These are phyloP conservation scores for Drosophila kepulauana DNA, from an alignment of 1,140 invertebrate species.

Conservation along the genomic window DNA sequence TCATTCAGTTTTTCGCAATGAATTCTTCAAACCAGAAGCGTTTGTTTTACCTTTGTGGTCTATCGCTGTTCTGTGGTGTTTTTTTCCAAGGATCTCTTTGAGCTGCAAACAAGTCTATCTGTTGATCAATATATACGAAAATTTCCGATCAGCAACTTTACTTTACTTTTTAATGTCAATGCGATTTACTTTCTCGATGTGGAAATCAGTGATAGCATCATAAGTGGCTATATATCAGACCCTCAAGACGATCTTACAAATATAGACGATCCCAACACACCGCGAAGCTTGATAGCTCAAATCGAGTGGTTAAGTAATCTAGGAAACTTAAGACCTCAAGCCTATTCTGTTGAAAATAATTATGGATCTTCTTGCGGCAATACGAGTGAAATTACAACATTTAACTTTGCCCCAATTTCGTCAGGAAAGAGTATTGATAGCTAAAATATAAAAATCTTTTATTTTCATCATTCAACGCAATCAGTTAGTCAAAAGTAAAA, in stretches of 20 bases:
- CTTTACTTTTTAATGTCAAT: too few species aligned
- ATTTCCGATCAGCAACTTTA: conserved; percentile 1
- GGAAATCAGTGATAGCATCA: conserved; percentile 30
- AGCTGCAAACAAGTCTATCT: not conserved
- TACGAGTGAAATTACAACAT: not conserved
- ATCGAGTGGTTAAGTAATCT: conserved; percentile 23
- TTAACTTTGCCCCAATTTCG: not conserved
- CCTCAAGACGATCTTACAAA: conserved; percentile 35
- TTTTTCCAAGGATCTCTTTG: not conserved
- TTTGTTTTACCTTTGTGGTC: not conserved
- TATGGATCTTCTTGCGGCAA: not conserved
- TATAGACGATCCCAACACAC: conserved; percentile 9
- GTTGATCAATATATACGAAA: too few species aligned
- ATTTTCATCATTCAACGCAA: too few species aligned
- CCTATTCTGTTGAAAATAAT: not conserved
- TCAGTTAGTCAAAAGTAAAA: too few species aligned
- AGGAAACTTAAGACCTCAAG: conserved; percentile 15
- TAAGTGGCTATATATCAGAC: conserved; percentile 41
- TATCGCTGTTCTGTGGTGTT: not conserved
- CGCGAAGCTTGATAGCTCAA: conserved; percentile 32
- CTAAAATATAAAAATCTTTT: too few species aligned
- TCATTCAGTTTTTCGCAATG: not conserved
- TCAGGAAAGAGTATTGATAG: not conserved
- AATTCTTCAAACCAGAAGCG: not conserved
- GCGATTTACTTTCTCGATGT: conserved; percentile 52